A percentile compares a stretch with the other conserved stretches of the same genome.
Evolutionary conservation across 2,113 vertebrate species (phyloP).

Genomic region (Passer domesticus): DNA sequence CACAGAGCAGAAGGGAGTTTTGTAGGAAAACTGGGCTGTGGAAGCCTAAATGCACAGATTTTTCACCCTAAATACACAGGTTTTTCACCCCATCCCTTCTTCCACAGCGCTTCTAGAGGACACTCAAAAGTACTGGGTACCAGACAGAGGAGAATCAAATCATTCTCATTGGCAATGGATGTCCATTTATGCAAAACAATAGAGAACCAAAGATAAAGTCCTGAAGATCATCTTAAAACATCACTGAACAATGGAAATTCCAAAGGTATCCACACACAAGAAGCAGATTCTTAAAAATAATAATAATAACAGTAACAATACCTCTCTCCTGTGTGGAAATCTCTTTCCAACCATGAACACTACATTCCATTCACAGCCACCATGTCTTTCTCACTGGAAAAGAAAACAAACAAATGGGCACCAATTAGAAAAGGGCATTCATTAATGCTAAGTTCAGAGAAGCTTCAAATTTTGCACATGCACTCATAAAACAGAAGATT

Average conservation of each 20-base stretch:
- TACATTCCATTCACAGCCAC: slow-evolving; percentile 47
- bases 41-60: not conserved
- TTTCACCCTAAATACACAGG: not conserved
- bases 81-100: not conserved
- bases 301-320: not conserved
- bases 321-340: slow-evolving; percentile 46
- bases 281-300: not conserved
- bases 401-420: slow-evolving; percentile 63
- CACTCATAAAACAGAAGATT: slow-evolving; percentile 41
- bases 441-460: not conserved
- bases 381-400: slow-evolving; percentile 64
- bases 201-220: not conserved
- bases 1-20: not conserved
- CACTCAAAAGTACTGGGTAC: not conserved
- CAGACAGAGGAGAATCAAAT: not conserved
- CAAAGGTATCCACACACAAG: not conserved
- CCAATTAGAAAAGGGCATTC: slow-evolving; percentile 40
- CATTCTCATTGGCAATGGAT: not conserved
- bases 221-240: not conserved
- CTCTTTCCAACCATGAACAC: slow-evolving; percentile 56
- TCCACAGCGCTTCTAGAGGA: fast-evolving
- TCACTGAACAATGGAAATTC: not conserved
- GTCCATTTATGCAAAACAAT: not conserved
- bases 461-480: slow-evolving; percentile 15
- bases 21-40: not conserved